Percentiles rank a stretch among this genome's conserved stretches.
Evolutionary conservation across 2,797 vertebrate species (phyloP).

Genomic region (Rhinatrema bivittatum): DNA sequence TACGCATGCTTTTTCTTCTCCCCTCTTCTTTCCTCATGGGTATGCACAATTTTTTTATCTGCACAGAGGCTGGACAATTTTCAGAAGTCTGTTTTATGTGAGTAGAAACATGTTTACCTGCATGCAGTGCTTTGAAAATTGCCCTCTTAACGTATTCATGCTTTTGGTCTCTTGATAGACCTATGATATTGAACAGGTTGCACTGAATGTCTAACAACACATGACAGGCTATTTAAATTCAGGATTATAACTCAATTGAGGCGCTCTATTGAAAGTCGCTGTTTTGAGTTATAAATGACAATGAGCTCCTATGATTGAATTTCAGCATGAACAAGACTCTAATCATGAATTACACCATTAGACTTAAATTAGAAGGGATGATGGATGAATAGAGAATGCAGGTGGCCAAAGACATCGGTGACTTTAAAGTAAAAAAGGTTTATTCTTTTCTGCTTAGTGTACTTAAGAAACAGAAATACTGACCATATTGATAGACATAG

Average conservation of each 20-base stretch:
- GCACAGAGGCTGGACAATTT: no score
- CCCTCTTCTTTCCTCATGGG: no score
- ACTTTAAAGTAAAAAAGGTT: conserved; percentile 5
- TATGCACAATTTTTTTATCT: no score
- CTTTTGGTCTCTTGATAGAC: conserved; percentile 7
- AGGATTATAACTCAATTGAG: conserved; percentile 39
- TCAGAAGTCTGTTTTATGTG: no score
- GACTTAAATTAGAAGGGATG: conserved; percentile 12
- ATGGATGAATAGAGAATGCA: neutral
- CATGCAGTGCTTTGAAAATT: no score
- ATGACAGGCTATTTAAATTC: conserved; percentile 26
- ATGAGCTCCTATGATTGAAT: conserved; percentile 41
- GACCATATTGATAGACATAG: no score
- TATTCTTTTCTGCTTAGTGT: no score
- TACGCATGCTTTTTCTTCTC: no score
- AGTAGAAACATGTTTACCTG: no score
- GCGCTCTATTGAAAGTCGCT: conserved; percentile 36
- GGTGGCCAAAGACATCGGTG: neutral
- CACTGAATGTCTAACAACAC: conserved; percentile 22
- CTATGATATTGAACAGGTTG: conserved; percentile 22
- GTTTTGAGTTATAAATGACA: conserved; percentile 37
- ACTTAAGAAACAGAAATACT: no score
- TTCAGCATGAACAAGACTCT: conserved; percentile 47
- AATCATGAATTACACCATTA: conserved; percentile 31
- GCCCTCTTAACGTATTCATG: no score